These are phyloP conservation scores for Cydia splendana DNA, from an alignment of 1,140 invertebrate species.

Conservation along the genomic window DNA sequence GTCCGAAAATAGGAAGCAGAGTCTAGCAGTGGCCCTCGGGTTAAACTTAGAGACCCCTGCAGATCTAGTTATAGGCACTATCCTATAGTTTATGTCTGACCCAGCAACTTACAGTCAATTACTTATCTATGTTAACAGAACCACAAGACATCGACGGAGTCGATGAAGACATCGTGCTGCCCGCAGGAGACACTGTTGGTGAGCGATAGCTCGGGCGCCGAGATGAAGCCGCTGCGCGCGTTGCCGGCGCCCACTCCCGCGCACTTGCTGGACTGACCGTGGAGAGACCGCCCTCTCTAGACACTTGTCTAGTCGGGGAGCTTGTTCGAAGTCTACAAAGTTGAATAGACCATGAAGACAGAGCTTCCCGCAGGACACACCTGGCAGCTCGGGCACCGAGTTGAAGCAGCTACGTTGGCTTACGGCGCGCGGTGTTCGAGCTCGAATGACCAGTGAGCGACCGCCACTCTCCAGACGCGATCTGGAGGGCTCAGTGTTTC, in stretches of 20 bases:
- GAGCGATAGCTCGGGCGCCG: constrained; percentile 65
- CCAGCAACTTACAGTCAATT: too few species aligned
- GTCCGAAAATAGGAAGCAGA: too few species aligned
- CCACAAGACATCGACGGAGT: constrained; percentile 69
- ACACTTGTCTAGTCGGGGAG: background rate
- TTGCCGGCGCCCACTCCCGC: constrained; percentile 37
- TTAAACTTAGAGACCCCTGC: too few species aligned
- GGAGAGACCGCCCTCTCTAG: constrained; percentile 39
- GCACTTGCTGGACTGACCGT: constrained; percentile 40
- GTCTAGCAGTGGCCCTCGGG: too few species aligned
- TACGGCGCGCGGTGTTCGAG: constrained; percentile 32
- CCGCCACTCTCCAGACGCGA: constrained; percentile 45
- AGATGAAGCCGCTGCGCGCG: constrained; percentile 58
- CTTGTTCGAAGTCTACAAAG: constrained; percentile 67
- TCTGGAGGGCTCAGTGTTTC: background rate
- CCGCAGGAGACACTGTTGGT: constrained; percentile 65
- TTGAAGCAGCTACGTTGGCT: constrained; percentile 52
- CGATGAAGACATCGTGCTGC: constrained; percentile 72
- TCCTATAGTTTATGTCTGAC: too few species aligned
- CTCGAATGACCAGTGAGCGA: constrained; percentile 47
- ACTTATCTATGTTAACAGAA: constrained; percentile 47
- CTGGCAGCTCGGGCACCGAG: constrained; percentile 64
- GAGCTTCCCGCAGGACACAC: constrained; percentile 66
- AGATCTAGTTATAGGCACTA: too few species aligned
- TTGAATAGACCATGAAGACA: constrained; percentile 59